These are phyloP conservation scores for Amphiduros pacificus DNA, from an alignment of 2,888 invertebrate species.

Conservation along the genomic window DNA sequence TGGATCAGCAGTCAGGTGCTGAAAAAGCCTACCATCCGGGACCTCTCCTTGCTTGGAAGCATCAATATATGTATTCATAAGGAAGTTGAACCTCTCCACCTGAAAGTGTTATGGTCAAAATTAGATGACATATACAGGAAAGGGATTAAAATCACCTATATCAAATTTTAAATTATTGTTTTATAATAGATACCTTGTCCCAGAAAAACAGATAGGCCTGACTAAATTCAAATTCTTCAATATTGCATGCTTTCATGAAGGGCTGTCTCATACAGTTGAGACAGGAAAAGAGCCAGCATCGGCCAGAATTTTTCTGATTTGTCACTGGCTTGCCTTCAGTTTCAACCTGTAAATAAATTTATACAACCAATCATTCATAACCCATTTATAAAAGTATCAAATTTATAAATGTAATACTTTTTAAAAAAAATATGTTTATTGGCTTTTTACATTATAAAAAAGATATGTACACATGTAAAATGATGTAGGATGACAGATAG, in stretches of 20 bases:
- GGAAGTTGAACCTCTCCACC: slow-evolving; percentile 84
- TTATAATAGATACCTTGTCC: slow-evolving; percentile 70
- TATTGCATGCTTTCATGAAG: slow-evolving; percentile 77
- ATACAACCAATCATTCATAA: too few species aligned
- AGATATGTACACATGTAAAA: too few species aligned
- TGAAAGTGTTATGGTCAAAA: slow-evolving; percentile 35
- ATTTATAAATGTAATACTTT: too few species aligned
- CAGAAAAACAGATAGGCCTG: slow-evolving; percentile 88
- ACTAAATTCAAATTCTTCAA: slow-evolving; percentile 91
- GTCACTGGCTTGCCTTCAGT: slow-evolving; percentile 74
- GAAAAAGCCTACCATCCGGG: slow-evolving; percentile 78
- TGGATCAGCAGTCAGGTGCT: slow-evolving; percentile 69
- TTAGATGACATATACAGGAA: not conserved
- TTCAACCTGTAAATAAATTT: too few species aligned
- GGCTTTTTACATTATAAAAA: too few species aligned
- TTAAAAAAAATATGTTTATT: too few species aligned
- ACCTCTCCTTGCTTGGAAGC: slow-evolving; percentile 75
- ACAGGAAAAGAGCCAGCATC: slow-evolving; percentile 89
- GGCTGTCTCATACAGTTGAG: slow-evolving; percentile 83
- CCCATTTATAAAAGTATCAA: too few species aligned
- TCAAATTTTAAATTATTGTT: not conserved
- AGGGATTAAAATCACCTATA: not conserved
- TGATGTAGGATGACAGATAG: too few species aligned
- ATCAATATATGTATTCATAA: slow-evolving; percentile 79
- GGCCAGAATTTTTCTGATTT: slow-evolving; percentile 82